Evolutionary conservation across 2,113 vertebrate species (phyloP).

Genomic region (Epinephelus fuscoguttatus): DNA sequence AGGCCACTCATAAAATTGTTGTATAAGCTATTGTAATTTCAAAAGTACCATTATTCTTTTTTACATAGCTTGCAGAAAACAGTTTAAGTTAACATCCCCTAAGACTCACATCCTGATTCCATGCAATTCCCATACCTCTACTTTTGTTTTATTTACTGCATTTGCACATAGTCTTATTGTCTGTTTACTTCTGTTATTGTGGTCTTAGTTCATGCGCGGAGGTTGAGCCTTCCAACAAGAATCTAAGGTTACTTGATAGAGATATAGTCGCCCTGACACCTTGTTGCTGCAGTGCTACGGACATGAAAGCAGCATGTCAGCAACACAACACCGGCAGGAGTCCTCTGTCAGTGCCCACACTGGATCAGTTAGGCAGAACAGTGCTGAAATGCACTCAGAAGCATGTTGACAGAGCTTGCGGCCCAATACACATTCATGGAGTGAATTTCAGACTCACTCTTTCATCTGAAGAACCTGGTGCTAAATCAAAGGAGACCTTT

Average conservation of each 20-base stretch:
- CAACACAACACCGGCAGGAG: slow-evolving; percentile 21
- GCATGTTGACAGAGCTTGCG: slow-evolving; percentile 13
- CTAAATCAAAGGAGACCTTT: slow-evolving; percentile 1
- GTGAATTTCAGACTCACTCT: not conserved
- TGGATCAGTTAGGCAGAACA: slow-evolving; percentile 28
- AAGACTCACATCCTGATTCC: not conserved
- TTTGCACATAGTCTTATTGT: not conserved
- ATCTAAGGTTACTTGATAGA: not conserved
- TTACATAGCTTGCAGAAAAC: slow-evolving; percentile 43
- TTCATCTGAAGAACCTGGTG: not conserved
- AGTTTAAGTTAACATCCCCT: not conserved
- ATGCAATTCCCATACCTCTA: not conserved
- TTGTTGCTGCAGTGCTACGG: no score
- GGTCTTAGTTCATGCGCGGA: not conserved
- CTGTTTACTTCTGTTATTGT: not conserved
- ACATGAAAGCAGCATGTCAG: slow-evolving; percentile 40
- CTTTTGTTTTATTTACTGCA: not conserved
- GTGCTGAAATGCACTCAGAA: slow-evolving; percentile 3
- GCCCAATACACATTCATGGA: slow-evolving; percentile 1
- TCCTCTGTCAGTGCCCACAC: slow-evolving; percentile 25
- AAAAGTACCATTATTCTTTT: slow-evolving; percentile 63
- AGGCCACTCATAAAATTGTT: slow-evolving; percentile 81
- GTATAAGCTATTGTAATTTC: slow-evolving; percentile 73
- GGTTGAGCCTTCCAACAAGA: not conserved
- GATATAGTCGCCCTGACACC: not conserved